These are phyloP conservation scores for Leucophora obtusa DNA, from an alignment of 2,888 invertebrate genomes.

Conservation along the genomic window DNA sequence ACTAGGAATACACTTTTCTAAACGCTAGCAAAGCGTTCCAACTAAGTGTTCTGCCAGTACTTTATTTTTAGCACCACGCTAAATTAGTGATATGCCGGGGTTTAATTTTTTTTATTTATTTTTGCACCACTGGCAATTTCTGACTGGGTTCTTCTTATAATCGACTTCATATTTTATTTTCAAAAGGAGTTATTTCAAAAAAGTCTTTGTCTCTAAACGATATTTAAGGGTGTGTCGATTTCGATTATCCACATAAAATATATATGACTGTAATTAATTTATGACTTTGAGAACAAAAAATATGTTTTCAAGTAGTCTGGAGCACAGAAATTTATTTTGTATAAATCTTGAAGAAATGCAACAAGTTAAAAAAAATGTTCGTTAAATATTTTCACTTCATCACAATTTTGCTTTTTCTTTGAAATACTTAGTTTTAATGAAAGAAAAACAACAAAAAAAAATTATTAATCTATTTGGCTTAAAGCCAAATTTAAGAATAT, in stretches of 20 bases:
- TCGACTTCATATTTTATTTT: background rate
- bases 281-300: background rate
- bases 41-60: too few relatives aligned
- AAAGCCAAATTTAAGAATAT: background rate
- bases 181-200: background rate
- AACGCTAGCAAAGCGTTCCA: too few relatives aligned
- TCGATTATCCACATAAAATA: background rate
- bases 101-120: too few relatives aligned
- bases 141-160: too few relatives aligned
- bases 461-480: constrained; percentile 2
- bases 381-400: background rate
- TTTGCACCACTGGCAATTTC: too few relatives aligned
- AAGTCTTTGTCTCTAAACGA: background rate
- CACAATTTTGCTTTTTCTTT: background rate
- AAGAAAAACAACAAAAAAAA: background rate
- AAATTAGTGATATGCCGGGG: too few relatives aligned
- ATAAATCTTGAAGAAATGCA: background rate
- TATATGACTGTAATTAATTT: background rate
- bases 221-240: background rate
- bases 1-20: too few relatives aligned
- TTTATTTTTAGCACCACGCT: too few relatives aligned
- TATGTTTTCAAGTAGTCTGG: background rate
- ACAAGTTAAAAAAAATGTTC: background rate
- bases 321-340: background rate
- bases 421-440: background rate